phyloP scores from a whole-genome alignment of 2,797 vertebrate species.

The Leptatherina wallacei region DNA sequence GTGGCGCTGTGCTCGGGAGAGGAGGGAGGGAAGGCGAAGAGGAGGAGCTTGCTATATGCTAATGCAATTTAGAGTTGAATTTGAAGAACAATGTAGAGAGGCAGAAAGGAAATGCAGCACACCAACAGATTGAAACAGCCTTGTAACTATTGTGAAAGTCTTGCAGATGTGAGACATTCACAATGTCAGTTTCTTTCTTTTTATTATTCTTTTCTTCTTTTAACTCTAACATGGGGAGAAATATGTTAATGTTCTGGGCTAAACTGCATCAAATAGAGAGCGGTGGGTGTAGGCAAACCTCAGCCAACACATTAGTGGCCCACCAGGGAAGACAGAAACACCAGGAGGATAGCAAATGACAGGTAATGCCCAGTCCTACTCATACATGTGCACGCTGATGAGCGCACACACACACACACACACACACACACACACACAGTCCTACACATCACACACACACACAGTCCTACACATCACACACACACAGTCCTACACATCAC shows the following conservation, averaged over 20 bases:
- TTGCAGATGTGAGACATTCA: conserved; percentile 24
- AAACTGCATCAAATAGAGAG: conserved; percentile 41
- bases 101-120: conserved; percentile 52
- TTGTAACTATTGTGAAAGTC: neutral
- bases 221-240: conserved; percentile 2
- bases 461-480: no score
- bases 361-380: conserved; percentile 60
- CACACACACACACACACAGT: conserved; percentile 12
- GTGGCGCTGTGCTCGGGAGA: conserved; percentile 36
- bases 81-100: conserved; percentile 76
- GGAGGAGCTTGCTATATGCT: conserved; percentile 78
- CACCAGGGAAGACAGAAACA: conserved; percentile 53
- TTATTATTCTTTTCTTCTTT: neutral
- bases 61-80: conserved; percentile 81
- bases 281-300: conserved; percentile 46
- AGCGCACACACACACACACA: conserved; percentile 24
- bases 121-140: conserved; percentile 42
- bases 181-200: neutral
- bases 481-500: no score
- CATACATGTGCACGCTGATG: conserved; percentile 38
- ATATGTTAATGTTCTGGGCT: conserved; percentile 25
- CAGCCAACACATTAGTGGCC: conserved; percentile 52
- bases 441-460: conserved; percentile 15
- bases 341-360: conserved; percentile 56
- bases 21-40: conserved; percentile 30